A percentile compares a stretch with the other conserved stretches of the same genome.
Conservation (phyloP, 2,797 vertebrate species). For the Pteropus rufus region DNA sequence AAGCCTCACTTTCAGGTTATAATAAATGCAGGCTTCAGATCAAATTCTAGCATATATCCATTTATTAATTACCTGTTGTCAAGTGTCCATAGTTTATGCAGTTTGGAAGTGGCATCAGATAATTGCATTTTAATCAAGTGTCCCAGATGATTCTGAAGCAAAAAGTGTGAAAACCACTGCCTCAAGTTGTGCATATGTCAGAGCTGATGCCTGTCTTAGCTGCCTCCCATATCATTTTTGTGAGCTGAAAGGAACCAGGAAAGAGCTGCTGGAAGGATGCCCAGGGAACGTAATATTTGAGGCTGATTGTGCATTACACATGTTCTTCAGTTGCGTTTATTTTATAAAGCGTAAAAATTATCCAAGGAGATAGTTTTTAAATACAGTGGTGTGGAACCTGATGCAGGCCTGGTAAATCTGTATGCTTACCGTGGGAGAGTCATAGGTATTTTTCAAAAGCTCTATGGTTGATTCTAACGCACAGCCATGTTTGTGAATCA, state of each 20-base stretch:
- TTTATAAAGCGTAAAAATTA: constrained; percentile 3
- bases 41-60: not conserved
- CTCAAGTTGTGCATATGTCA: not conserved
- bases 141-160: not conserved
- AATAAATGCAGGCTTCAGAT: not conserved
- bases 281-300: not conserved
- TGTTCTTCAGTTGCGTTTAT: not conserved
- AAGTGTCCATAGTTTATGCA: not conserved
- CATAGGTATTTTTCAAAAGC: not conserved
- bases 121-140: not conserved
- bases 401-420: not conserved
- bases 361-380: not conserved
- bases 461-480: not conserved
- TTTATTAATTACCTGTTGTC: constrained; percentile 34
- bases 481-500: not conserved
- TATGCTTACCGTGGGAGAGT: not conserved
- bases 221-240: not conserved
- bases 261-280: not conserved
- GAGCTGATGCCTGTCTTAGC: not conserved
- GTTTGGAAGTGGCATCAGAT: not conserved
- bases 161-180: not conserved
- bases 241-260: not conserved
- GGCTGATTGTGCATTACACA: not conserved
- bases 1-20: not conserved
- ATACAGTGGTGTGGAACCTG: not conserved